Evolutionary conservation across 2,888 invertebrate genomes (phyloP).

Genomic region (Dasypolia templi): DNA sequence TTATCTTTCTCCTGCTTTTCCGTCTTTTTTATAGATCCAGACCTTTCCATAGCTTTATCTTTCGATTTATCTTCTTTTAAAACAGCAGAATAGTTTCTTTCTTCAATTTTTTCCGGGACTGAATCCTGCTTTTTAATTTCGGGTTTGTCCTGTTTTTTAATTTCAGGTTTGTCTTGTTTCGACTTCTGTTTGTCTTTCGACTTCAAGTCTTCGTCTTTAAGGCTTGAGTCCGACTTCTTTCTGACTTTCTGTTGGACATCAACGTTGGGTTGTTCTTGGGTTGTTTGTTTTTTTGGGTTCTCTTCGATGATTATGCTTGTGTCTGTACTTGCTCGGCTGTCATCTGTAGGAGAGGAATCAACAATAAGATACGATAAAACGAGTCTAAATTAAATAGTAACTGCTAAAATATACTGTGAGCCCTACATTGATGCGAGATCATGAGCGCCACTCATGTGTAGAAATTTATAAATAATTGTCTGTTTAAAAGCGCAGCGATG

Average conservation of each 20-base stretch:
- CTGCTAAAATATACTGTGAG: not conserved
- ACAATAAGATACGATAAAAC: not conserved
- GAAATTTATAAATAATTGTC: not conserved
- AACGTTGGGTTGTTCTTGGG: conserved; percentile 68
- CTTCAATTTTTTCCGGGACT: conserved; percentile 66
- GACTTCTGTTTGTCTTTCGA: conserved; percentile 77
- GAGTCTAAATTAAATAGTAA: not conserved
- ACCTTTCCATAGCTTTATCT: conserved; percentile 77
- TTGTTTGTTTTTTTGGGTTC: conserved; percentile 72
- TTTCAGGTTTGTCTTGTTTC: conserved; percentile 61
- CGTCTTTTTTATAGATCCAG: conserved; percentile 80
- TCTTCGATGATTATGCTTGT: conserved; percentile 77
- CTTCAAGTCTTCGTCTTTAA: conserved; percentile 85
- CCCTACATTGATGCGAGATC: not conserved
- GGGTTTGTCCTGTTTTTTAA: conserved; percentile 75
- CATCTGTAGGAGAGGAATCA: conserved; percentile 70
- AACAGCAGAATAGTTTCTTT: conserved; percentile 55
- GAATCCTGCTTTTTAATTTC: conserved; percentile 81
- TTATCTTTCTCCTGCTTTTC: conserved; percentile 79
- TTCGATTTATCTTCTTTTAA: conserved; percentile 67
- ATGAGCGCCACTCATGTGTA: not conserved
- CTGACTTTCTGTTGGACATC: conserved; percentile 78
- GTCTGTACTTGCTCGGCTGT: conserved; percentile 83
- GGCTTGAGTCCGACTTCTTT: conserved; percentile 85
- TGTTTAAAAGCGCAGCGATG: not conserved